phyloP scores from a whole-genome alignment of 2,113 vertebrate genomes.

The Eulemur rufifrons region DNA sequence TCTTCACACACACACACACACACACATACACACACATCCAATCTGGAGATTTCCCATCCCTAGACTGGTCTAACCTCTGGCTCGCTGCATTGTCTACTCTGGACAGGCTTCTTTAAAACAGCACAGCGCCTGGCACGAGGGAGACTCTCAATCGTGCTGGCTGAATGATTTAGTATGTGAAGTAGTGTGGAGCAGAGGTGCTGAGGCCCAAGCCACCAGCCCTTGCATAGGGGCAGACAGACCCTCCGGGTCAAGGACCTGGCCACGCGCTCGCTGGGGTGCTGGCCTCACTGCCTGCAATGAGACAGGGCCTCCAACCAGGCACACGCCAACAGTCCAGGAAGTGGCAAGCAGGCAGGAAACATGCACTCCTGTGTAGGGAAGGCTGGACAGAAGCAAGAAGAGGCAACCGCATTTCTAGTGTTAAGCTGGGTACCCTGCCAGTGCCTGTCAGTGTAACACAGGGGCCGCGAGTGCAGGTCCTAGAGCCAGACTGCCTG shows the following conservation, averaged over 20 bases:
- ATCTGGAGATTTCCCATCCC: neutral
- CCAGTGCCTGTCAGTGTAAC: neutral
- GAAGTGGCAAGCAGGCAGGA: fast-evolving
- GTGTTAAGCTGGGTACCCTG: neutral
- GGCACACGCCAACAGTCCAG: neutral
- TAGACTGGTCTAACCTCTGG: neutral
- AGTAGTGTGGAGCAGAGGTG: neutral
- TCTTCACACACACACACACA: too few species aligned
- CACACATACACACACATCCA: neutral
- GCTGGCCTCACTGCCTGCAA: neutral
- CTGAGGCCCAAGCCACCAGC: neutral
- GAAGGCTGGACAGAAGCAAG: neutral
- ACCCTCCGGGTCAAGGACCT: neutral
- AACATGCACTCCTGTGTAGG: fast-evolving
- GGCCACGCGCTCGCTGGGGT: neutral
- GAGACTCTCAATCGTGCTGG: too few species aligned
- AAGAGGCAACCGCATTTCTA: neutral
- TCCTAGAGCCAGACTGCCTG: neutral
- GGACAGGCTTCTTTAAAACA: neutral
- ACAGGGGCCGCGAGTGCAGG: neutral
- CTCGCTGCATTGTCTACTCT: neutral
- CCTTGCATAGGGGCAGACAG: neutral
- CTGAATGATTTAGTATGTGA: too few species aligned
- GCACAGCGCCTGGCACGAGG: fast-evolving
- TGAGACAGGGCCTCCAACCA: too few species aligned